Base-by-base conservation (phyloP, 2,888 invertebrate genomes). In the Thymelicus acteon region DNA sequence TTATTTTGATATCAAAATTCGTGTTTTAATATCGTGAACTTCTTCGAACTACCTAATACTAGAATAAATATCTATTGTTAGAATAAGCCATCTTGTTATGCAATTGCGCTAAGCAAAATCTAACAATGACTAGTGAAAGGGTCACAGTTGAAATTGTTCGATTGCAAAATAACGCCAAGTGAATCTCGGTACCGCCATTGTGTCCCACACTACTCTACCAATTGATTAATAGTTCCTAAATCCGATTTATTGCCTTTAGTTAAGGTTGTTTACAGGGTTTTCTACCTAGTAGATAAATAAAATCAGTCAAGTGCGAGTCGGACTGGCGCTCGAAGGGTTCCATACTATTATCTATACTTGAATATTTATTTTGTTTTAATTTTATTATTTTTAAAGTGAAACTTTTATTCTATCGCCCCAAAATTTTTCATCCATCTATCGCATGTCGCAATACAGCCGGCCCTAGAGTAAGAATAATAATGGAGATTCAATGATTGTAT, bases 81-180 rank as follows among this genome's bases (percentile, higher is more conserved):
- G 60, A 60, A 44, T 39, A 60, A 40, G 60, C 8, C 60, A 39
- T 15, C 60, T 62, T 62, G 48, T 48, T 62, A 37, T 62, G 62
- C 62, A 62, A 62, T 57, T 13, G 7, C 24, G 31, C 8, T 62
- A 8, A 62, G 62, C 62, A 31, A 62, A 62, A 48, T 47, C n/a
- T 48, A 48, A 31, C 19, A 31, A 49, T 15, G 49, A 12, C 49
- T 62, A 39, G 63, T 63, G 49, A 63, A 63, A 63, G 63, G 49
- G 49, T 49, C 37, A 15, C 37, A 63, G 49, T 49, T 63, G 39
- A 63, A 15, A 63, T 63, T 63, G 12, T 63, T 49, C 49, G 49
- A 49, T 63, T 63, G 49, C 63, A 49, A 63, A 62, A 63, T 63
- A n/a, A 63, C 15, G 37, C n/a, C 49, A 39, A 57, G 31, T 31